Base-by-base conservation (phyloP, 2,888 invertebrate species). In the Dione juno region DNA sequence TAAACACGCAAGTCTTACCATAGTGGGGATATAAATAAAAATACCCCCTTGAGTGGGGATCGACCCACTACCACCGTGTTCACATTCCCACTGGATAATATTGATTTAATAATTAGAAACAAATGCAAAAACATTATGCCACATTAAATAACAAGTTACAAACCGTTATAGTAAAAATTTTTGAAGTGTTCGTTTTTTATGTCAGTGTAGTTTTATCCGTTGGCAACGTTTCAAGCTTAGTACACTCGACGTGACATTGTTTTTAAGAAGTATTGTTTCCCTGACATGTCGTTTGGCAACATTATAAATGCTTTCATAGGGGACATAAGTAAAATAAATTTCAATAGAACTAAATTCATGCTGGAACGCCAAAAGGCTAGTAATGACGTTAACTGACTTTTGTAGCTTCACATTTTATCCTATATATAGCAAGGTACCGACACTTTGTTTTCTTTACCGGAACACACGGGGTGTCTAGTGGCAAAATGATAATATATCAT, bases 261-360 rank as follows among this genome's bases (percentile, higher is more conserved):
- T 74, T 69, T 67, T 71, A 65, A 69, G 67, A 63, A 67, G 71
- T 67, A 74, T 71, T 74, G 71, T 71, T 64, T 69, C 64, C 41
- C 48, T 71, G 71, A 69, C 69, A 71, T 71, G 69, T 67, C 71
- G 71, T 74, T 74, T 74, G 74, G 74, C 71, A 74, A 74, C 67
- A 71, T 71, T 67, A 69, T 74, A 67, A 69, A 74, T 71, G 74
- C 69, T 69, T 69, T 65, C 67, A 65, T 69, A 63, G 52, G 35
- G 45, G 69, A 52, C 54, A 63, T 28, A 28, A 37, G 61, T 37
- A n/a, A 41, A 66, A 69, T 61, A 59, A 59, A 64, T 58, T 65
- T 67, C 67, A 59, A 67, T 64, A 57, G 43, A 21, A 63, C 45
- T 45, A 11, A 64, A 54, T 35, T 40, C 13, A 40, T 41, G 41